These are phyloP conservation scores for Cyanistes caeruleus DNA, from an alignment of 2,113 vertebrate species.

Conservation along the genomic window DNA sequence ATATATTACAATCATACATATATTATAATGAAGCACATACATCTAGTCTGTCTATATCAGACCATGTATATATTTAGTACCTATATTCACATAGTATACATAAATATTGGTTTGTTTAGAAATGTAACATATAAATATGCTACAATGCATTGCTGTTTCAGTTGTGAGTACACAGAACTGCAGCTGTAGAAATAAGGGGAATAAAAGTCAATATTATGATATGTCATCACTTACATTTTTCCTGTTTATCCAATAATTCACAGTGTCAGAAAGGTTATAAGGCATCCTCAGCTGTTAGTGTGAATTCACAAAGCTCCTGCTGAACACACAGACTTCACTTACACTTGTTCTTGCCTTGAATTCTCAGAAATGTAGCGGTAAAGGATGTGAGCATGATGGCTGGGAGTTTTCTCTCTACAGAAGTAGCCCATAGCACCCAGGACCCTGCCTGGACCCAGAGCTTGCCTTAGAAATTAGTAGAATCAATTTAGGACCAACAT, in stretches of 20 bases:
- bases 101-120: neutral
- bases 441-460: neutral
- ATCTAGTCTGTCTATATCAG: neutral
- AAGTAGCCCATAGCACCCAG: neutral
- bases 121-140: neutral
- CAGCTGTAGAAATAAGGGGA: conserved; percentile 26
- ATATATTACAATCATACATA: neutral
- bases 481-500: neutral
- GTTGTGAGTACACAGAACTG: neutral
- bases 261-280: neutral
- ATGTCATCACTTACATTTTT: conserved; percentile 1
- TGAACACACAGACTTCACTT: neutral
- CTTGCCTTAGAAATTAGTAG: neutral
- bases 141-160: neutral
- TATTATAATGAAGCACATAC: neutral
- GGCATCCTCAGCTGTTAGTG: neutral
- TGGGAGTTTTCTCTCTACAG: neutral
- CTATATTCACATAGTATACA: neutral
- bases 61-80: neutral
- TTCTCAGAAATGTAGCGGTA: neutral
- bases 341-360: neutral
- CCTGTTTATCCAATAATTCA: conserved; percentile 12
- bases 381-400: neutral
- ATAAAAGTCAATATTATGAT: conserved; percentile 11
- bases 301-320: neutral